Conservation (phyloP, 2,797 vertebrate species). For the Sandelia bainsii region DNA sequence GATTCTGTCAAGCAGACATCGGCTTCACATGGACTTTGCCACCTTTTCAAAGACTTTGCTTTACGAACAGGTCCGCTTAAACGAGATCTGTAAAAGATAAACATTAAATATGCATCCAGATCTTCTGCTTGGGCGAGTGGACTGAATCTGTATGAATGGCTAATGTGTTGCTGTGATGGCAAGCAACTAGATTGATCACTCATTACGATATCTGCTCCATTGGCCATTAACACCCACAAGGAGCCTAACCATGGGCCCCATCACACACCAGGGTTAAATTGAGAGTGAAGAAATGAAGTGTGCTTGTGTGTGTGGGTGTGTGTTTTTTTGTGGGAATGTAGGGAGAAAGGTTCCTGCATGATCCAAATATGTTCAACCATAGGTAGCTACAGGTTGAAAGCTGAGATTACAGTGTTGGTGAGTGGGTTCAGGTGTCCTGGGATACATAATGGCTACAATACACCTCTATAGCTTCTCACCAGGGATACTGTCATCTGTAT, state of each 20-base stretch:
- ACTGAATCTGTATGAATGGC: conserved; percentile 98
- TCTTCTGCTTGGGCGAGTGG: conserved; percentile 96
- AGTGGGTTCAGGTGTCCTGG: conserved; percentile 70
- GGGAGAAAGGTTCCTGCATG: conserved; percentile 33
- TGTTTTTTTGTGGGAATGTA: conserved; percentile 8
- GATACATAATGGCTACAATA: conserved; percentile 56
- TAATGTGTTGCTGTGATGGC: conserved; percentile 96
- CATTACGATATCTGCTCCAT: conserved; percentile 98
- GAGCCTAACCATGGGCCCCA: conserved; percentile 91
- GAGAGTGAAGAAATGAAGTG: conserved; percentile 89
- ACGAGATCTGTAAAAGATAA: conserved; percentile 90
- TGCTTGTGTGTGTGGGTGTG: conserved; percentile 39
- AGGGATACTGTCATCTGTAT: conserved; percentile 56
- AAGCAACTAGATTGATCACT: conserved; percentile 97
- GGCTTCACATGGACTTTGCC: conserved; percentile 67
- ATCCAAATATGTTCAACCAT: conserved; percentile 57
- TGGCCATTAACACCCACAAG: conserved; percentile 97
- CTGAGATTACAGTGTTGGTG: conserved; percentile 42
- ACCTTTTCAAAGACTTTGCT: conserved; percentile 85
- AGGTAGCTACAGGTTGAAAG: conserved; percentile 36
- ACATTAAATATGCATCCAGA: conserved; percentile 91
- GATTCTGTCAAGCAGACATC: conserved; percentile 49
- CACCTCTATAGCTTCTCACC: conserved; percentile 58
- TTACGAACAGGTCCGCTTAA: conserved; percentile 86
- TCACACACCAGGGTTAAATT: conserved; percentile 97